Percentiles rank a stretch among this genome's conserved stretches.
Conservation (phyloP, 2,888 invertebrate genomes). For the Oscheius onirici region DNA sequence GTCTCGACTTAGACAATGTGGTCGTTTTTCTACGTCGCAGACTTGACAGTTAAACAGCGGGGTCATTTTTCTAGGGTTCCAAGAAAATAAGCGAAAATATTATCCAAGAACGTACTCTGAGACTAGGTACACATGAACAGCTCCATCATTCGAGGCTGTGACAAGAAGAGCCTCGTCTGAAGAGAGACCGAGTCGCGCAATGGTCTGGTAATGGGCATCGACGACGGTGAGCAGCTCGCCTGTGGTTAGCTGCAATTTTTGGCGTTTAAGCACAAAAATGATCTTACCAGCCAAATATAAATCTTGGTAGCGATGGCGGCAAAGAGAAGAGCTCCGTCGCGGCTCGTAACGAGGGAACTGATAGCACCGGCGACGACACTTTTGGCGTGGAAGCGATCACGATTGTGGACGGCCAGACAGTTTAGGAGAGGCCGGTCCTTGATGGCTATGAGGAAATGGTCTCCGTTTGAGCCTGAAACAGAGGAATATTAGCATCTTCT, state of each 20-base stretch:
- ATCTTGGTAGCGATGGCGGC: slow-evolving; percentile 56
- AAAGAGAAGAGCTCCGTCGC: slow-evolving; percentile 55
- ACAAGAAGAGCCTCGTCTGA: slow-evolving; percentile 56
- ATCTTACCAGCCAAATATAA: slow-evolving; percentile 58
- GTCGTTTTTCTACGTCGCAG: no score
- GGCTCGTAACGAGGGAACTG: slow-evolving; percentile 39
- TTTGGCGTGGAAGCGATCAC: slow-evolving; percentile 53
- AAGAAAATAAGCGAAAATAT: not conserved
- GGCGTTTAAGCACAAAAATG: not conserved
- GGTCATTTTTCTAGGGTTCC: no score
- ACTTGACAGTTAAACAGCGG: no score
- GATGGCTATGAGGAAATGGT: slow-evolving; percentile 50
- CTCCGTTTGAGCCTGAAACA: slow-evolving; percentile 45
- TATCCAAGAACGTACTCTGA: slow-evolving; percentile 47
- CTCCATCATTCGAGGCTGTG: slow-evolving; percentile 57
- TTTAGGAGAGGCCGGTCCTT: slow-evolving; percentile 58
- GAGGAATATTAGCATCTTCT: not conserved
- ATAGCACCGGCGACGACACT: slow-evolving; percentile 51
- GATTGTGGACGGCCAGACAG: slow-evolving; percentile 49
- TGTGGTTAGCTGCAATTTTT: slow-evolving; percentile 41
- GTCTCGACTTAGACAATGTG: no score
- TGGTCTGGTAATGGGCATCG: slow-evolving; percentile 61
- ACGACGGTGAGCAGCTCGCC: slow-evolving; percentile 57
- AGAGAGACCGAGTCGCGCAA: slow-evolving; percentile 51
- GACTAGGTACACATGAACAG: slow-evolving; percentile 56